Base-by-base conservation (phyloP, 2,797 vertebrate genomes). In the Morus bassanus region DNA sequence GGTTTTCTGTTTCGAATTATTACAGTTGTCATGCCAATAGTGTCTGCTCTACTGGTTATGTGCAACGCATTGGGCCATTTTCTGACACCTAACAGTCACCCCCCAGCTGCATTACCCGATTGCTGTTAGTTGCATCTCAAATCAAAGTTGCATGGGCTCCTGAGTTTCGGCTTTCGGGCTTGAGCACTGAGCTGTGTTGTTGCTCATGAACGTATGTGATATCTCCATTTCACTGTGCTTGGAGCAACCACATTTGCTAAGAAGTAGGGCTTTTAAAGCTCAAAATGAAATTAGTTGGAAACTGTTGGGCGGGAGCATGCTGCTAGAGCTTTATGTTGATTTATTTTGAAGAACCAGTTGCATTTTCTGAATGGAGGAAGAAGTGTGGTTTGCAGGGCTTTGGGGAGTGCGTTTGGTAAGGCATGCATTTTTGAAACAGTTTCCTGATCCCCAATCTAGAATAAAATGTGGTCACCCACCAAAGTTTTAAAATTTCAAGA, bases 121-220 rank as follows among this genome's bases (percentile, higher is more conserved):
- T 96, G 97, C 95, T 97, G 68, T 77, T 95, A 84, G 96, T 86
- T 98, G 95, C 96, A 96, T 96, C 95, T 95, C 95, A 89, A 76
- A 94, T 81, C 91, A 74, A 69, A 96, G 83, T 74, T 96, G 98
- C 98, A 98, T 98, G 98, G 95, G 73, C 96, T 97, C 93, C 93
- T 93, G 93, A 96, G 85, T 96, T 97, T 95, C 68, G 69, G 91
- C 97, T 98, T 96, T 87, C 92, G 95, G 90, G 92, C 96, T 97
- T 96, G 72, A 98, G 95, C 94, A 94, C 97, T 92, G 54, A 48
- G 87, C 90, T 85, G 91, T 39, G 68, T 79, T 87, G 37, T 78
- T 87, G 67, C 46, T 85, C 70, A 63, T 95, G 54, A 96, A 82
- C 81, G 70, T 93, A 85, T 93, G 90, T 60, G 91, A 4, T 87